Evolutionary conservation across 2,888 invertebrate genomes (phyloP), one percentile per base, ranked within the genome.

Genomic region (Rapana venosa): DNA sequence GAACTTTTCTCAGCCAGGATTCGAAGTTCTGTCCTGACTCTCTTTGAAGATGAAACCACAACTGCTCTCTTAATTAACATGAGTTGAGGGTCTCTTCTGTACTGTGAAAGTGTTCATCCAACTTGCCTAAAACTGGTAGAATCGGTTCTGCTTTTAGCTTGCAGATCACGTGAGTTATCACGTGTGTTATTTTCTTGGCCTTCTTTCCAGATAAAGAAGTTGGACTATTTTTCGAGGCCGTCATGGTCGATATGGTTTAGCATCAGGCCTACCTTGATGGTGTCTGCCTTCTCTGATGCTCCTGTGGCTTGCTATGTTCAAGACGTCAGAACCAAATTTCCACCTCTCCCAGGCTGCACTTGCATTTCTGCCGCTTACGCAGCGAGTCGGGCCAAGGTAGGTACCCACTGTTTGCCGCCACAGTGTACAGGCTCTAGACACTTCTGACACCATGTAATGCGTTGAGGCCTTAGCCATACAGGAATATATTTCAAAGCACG

Each of bases 261-360:
- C 32, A 79, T 20, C 1, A 79, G 22, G 35, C 79, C 79, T 79
- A 4, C 79, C 79, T 79, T 79, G 32, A 79, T 35, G 26, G 13
- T 79, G 79, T 79, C 79, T 26, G 79, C 2, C 79, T 79, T 79
- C 32, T 79, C 35, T 74, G 79, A n/a, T n/a, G 79, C 79, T 79
- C 79, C 35, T 20, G 79, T 79, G 35, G 79, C 79, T 79, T 79
- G 79, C 0, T 35, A 2, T n/a, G n/a, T n/a, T n/a, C 17, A 35
- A 79, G 5, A 79, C 32, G 15, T 79, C 79, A 35, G 32, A 79
- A 32, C 35, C 11, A 4, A 35, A 5, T 32, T 35, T 79, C 79
- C 79, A 79, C 79, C 32, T 79, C 15, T 79, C 17, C 79, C 79
- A 79, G 11, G 79, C 35, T 20, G 35, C 15, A 79, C 79, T 79